Evolutionary conservation across 1,140 invertebrate species (phyloP).

Genomic region (Chironomus striatipennis): DNA sequence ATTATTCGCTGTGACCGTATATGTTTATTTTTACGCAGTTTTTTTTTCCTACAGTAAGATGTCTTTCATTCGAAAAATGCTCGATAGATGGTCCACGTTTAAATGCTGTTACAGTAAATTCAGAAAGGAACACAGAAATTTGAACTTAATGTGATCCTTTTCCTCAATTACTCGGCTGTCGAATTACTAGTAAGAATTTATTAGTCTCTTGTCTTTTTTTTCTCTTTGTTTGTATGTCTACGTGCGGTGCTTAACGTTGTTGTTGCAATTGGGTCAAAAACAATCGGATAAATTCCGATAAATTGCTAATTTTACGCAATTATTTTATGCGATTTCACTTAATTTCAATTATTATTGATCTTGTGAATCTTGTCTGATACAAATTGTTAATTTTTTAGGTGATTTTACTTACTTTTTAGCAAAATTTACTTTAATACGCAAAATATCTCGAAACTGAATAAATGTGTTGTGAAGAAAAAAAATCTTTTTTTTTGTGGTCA

Average conservation of each 20-base stretch:
- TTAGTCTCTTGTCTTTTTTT: not conserved
- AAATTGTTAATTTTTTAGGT: not conserved
- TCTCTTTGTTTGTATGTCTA: not conserved
- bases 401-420: not conserved
- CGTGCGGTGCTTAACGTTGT: not conserved
- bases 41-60: not conserved
- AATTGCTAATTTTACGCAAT: not conserved
- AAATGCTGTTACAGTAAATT: not conserved
- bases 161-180: not conserved
- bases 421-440: not conserved
- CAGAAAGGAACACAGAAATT: not conserved
- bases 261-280: constrained; percentile 13
- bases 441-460: not conserved
- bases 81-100: not conserved
- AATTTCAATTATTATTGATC: not conserved
- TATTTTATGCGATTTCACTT: not conserved
- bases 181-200: not conserved
- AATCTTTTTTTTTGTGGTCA: not conserved
- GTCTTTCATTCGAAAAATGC: not conserved
- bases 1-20: not conserved
- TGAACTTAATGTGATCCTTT: not conserved
- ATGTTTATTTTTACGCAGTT: constrained; percentile 8
- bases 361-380: not conserved
- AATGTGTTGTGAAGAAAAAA: not conserved
- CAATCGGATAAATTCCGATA: constrained; percentile 4